These are phyloP conservation scores for Hypomesus transpacificus DNA, from an alignment of 2,113 vertebrate genomes.

Conservation along the genomic window DNA sequence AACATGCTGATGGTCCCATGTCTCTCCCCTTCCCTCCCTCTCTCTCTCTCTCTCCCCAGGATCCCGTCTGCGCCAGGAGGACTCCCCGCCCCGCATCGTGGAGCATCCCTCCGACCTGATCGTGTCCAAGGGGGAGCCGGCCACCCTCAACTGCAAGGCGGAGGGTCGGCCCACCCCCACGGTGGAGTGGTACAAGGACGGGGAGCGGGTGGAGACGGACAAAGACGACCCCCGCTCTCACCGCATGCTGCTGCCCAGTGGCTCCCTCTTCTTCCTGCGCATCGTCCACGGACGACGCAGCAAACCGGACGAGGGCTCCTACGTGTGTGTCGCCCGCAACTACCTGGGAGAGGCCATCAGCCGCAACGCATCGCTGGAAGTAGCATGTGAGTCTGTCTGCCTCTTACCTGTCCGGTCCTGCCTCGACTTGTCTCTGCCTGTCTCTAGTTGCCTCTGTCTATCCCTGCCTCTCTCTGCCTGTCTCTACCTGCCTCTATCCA, in stretches of 20 bases:
- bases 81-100: conserved; percentile 93
- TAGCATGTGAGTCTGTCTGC: conserved; percentile 87
- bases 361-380: conserved; percentile 95
- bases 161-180: conserved; percentile 93
- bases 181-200: conserved; percentile 98
- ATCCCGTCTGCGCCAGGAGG: conserved; percentile 97
- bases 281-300: conserved; percentile 95
- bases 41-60: conserved; percentile 64
- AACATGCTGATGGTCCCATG: background rate
- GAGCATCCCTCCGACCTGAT: conserved; percentile 98
- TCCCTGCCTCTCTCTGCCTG: no score
- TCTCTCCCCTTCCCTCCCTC: no score
- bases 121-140: conserved; percentile 97
- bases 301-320: conserved; percentile 95
- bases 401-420: background rate
- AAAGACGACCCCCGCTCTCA: conserved; percentile 95
- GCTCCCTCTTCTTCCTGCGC: conserved; percentile 94
- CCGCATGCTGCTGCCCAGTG: conserved; percentile 95
- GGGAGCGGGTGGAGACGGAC: conserved; percentile 95
- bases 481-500: background rate
- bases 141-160: conserved; percentile 97
- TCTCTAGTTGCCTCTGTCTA: background rate
- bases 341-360: conserved; percentile 98
- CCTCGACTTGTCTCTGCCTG: conserved; percentile 6
- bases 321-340: conserved; percentile 95